Base-by-base conservation (phyloP, 2,888 invertebrate species). In the Himalopsyche japonica region DNA sequence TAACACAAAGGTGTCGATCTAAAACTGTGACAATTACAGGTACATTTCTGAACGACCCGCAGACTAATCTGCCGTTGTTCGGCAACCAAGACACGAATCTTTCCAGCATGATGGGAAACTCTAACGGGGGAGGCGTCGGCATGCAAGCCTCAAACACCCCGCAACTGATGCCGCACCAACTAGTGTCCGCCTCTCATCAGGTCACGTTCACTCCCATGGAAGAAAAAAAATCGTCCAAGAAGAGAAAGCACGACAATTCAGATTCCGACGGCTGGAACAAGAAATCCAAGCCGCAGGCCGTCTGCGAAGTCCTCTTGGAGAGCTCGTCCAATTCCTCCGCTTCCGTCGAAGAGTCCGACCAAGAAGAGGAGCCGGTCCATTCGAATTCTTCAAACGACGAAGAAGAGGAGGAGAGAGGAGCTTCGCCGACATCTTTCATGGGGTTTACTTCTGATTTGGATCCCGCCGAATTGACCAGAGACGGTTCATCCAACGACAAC, bases 381-480 rank as follows among this genome's bases (percentile, higher is more conserved):
- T 92, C 92, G 87, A 92, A 84, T 80, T 91, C 91, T 0, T 91
- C 91, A 0, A 92, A 91, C 77, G 92, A 92, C 1, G 92, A 92
- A 76, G 88, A 90, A 0, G 88, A 90, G 1, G 91, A 91, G n/a
- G 87, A 86, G 83, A 91, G 91, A 0, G 88, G 89, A 3, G 91
- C 90, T 85, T 92, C 92, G 0, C 92, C 92, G 0, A 91, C 90
- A 37, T 92, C 93, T 0, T 92, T 92, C 87, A 92, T 92, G 88
- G 94, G 94, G 89, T 93, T 94, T 89, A 92, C 93, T 10, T 94
- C 94, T 0, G 94, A 94, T 87, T 90, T 95, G 88, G 95, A 95
- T 87, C 91, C 94, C 0, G 90, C 93, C 0, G 95, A 95, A 85
- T 91, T 94, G 0, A 87, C 93, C 3, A 91, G 90, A 0, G 90